Evolutionary conservation across 2,888 invertebrate genomes (phyloP).

Genomic region (Coremacera marginata): DNA sequence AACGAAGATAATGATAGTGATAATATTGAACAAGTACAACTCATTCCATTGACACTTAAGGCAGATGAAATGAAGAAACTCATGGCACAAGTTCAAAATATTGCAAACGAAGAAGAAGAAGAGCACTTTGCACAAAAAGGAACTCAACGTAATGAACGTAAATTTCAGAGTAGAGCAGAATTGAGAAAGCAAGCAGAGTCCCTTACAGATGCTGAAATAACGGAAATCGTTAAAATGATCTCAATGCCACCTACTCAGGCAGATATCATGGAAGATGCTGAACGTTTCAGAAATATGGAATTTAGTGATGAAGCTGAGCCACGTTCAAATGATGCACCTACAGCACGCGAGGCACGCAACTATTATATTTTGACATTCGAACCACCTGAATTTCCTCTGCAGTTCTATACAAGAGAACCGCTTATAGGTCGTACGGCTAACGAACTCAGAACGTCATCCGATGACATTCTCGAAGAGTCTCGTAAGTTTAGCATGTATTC

Average conservation of each 20-base stretch:
- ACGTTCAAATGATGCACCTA: conserved; percentile 10
- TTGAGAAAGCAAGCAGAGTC: conserved; percentile 14
- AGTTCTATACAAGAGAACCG: conserved; percentile 33
- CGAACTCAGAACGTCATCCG: neutral
- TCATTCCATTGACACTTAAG: conserved; percentile 41
- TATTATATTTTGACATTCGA: conserved; percentile 49
- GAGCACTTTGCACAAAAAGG: neutral
- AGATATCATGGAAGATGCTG: conserved; percentile 44
- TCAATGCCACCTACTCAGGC: conserved; percentile 42
- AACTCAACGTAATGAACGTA: neutral
- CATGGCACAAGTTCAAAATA: conserved; percentile 38
- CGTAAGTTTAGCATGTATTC: conserved; percentile 43
- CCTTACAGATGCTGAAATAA: conserved; percentile 49
- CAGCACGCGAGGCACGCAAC: conserved; percentile 35
- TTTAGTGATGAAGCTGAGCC: neutral
- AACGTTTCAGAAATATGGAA: neutral
- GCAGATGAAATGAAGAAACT: conserved; percentile 44
- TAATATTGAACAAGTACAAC: conserved; percentile 22
- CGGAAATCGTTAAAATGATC: conserved; percentile 49
- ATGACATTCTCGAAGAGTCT: conserved; percentile 29
- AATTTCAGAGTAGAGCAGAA: neutral
- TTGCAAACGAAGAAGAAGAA: conserved; percentile 27
- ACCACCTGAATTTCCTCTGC: conserved; percentile 32
- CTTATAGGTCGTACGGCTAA: conserved; percentile 40
- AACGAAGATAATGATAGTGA: neutral